These are phyloP conservation scores for Zygaena filipendulae DNA, from an alignment of 2,888 invertebrate genomes.

Conservation along the genomic window DNA sequence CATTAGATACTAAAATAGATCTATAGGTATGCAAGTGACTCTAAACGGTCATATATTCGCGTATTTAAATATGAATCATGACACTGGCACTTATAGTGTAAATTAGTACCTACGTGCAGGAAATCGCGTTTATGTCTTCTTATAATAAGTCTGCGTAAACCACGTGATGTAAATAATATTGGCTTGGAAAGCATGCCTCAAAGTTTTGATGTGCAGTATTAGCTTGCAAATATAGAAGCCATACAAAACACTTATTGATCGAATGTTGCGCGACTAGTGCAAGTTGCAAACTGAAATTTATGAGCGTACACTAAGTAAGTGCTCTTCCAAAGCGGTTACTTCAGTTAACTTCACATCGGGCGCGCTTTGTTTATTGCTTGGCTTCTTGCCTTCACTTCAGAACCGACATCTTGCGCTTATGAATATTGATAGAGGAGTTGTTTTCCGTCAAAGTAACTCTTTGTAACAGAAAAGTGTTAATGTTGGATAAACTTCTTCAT, in stretches of 20 bases:
- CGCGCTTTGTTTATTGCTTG: constrained; percentile 58
- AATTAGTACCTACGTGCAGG: too few species aligned
- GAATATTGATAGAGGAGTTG: constrained; percentile 59
- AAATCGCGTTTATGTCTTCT: too few species aligned
- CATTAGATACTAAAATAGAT: too few species aligned
- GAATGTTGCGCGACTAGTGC: constrained; percentile 55
- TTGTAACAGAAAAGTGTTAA: constrained; percentile 44
- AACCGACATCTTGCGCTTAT: constrained; percentile 46
- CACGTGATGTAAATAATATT: constrained; percentile 45
- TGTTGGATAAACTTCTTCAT: constrained; percentile 28
- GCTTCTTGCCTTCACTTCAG: constrained; percentile 51
- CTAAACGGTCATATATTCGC: too few species aligned
- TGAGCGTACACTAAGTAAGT: constrained; percentile 48
- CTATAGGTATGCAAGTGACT: too few species aligned
- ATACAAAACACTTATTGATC: constrained; percentile 66
- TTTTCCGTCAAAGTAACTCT: constrained; percentile 45
- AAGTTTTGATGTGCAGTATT: constrained; percentile 60
- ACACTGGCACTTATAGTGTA: too few species aligned
- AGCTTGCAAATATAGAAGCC: constrained; percentile 65
- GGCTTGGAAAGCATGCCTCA: constrained; percentile 38
- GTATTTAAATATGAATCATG: too few species aligned
- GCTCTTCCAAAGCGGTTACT: constrained; percentile 47
- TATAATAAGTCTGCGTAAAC: too few species aligned
- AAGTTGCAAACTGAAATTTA: constrained; percentile 66
- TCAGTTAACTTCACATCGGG: constrained; percentile 30